Base-by-base conservation (phyloP, 2,888 invertebrate genomes). In the Lasioglossum morio region DNA sequence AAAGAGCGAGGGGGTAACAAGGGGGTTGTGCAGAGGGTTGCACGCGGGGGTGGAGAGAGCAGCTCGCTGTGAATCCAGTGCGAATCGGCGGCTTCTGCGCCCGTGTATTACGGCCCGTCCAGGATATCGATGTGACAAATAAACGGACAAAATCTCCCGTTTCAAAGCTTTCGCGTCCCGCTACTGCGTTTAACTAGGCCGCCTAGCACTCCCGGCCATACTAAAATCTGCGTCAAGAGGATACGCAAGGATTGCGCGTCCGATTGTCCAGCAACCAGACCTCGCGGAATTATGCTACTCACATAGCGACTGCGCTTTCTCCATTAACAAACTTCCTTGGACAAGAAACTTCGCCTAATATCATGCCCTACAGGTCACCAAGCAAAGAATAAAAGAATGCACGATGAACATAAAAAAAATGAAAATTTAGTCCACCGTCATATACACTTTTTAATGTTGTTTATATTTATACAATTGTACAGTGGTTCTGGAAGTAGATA, bases 41-140 rank as follows among this genome's bases (percentile, higher is more conserved):
- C n/a, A 23, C 27, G 77, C 16, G 74, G 5, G 7, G 69, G 12
- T 34, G 12, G 69, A 46, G 16, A 1, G 4, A 10, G n/a, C 34
- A 34, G 63, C 27, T 23, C 23, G 23, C 53, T 10, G 57, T 14
- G 77, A 85, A 88, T 85, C 87, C 83, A 77, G 72, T 80, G 74
- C 83, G 77, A 84, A 81, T 83, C 84, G 87, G 72, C 72, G 66
- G 69, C 66, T 79, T 23, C n/a, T 34, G 23, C 40, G 69, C 37
- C 40, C 81, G 75, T 79, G 84, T 75, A 82, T 86, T 82, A 87
- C 79, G 76, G 40, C 30, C 46, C 78, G 80, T 77, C 76, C 82
- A 53, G 86, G 90, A 87, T 91, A 91, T 91, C 91, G 87, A 87
- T 84, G 74, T 82, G 91, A 88, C 88, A 88, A 91, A 91, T 88